Base-by-base conservation (phyloP, 1,140 invertebrate genomes). In the Anadara kagoshimensis region DNA sequence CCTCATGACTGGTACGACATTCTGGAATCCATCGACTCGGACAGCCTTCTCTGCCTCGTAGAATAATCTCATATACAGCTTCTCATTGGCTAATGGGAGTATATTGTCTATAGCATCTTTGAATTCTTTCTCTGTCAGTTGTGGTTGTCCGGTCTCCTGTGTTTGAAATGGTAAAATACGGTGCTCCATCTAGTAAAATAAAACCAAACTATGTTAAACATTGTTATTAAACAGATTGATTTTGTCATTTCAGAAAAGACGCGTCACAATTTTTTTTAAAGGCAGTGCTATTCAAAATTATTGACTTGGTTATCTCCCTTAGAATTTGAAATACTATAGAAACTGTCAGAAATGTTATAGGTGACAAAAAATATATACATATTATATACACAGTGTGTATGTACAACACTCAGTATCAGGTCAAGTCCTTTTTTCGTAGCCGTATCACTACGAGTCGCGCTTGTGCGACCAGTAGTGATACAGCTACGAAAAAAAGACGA, bases 51-150 rank as follows among this genome's bases (percentile, higher is more conserved):
- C 84, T n/a, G 87, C 66, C 72, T 88, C 85, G 44, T 76, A 69
- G 62, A 71, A 88, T 4, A 88, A 75, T n/a, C 81, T 59, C 18
- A 76, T 77, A 29, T 84, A 57, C 22, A 85, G 70, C 24, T 79
- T 81, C 47, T 87, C 85, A 77, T 83, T 85, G 58, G 79, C 73
- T 5, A 87, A 53, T 12, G 84, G 83, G 1, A 88, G 69, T 41
- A 87, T 73, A 51, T 80, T 80, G 53, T 88, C 87, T 18, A 85
- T 64, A 16, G 86, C 84, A 11, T 86, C 86, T 36, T 80, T 85
- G 65, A 85, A 88, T 70, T 88, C 87, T 45, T 75, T 79, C 49
- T 86, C 85, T 5, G 75, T 84, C 71, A 88, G 73, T 2, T 49
- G 71, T 2, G 70, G 68, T 20, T 82, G 79, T n/a, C 80, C 80